Evolutionary conservation across 2,888 invertebrate genomes (phyloP).

Genomic region (Pristionchus arcanus): DNA sequence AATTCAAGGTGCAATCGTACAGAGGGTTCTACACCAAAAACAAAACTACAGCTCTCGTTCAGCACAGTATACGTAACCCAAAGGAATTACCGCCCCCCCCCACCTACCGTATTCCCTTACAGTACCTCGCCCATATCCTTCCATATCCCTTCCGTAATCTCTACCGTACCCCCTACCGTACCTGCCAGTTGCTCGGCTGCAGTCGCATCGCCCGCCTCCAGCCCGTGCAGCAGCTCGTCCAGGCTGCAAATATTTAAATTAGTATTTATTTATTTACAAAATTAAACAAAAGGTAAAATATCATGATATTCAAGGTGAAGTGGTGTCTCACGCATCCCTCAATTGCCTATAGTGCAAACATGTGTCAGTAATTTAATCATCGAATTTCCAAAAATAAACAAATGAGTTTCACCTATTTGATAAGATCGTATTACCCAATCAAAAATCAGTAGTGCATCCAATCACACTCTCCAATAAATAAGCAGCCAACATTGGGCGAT

Average conservation of each 20-base stretch:
- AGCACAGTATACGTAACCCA: too few species aligned
- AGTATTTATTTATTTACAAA: neutral
- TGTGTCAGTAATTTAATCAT: too few species aligned
- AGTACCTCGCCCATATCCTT: neutral
- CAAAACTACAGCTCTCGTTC: too few species aligned
- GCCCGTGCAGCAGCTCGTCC: constrained; percentile 34
- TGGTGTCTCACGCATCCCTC: neutral
- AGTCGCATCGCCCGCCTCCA: neutral
- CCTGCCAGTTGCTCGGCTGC: neutral
- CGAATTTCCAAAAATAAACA: too few species aligned
- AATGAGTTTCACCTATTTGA: too few species aligned
- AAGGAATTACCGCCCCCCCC: too few species aligned
- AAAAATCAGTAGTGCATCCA: too few species aligned
- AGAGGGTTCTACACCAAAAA: too few species aligned
- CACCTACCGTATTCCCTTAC: neutral
- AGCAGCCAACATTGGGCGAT: too few species aligned
- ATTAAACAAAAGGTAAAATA: neutral
- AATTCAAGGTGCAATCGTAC: too few species aligned
- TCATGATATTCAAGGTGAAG: neutral
- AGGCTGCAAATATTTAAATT: neutral
- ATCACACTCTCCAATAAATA: too few species aligned
- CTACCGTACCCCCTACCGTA: constrained; percentile 13
- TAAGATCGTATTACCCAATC: too few species aligned
- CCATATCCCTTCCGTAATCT: neutral
- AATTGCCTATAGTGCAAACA: neutral